Percentiles rank a stretch among this genome's conserved stretches.
These are phyloP conservation scores for Tetranychus urticae DNA, from an alignment of 1,140 invertebrate genomes.

Conservation along the genomic window DNA sequence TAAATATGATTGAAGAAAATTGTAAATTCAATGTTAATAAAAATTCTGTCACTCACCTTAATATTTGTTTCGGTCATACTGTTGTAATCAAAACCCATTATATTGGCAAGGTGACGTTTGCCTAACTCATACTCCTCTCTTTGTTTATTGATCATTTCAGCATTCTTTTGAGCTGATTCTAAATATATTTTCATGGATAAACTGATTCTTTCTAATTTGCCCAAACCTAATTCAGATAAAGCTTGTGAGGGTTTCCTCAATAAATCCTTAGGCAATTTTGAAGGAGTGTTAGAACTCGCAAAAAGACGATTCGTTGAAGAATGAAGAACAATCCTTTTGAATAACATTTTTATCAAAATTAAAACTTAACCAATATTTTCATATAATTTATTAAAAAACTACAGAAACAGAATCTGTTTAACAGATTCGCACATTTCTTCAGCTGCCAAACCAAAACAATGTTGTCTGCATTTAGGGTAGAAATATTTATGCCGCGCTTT, in stretches of 20 bases:
- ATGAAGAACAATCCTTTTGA: no score
- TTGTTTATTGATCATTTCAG: slow-evolving; percentile 62
- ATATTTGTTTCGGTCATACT: slow-evolving; percentile 65
- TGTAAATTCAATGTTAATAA: no score
- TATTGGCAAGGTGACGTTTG: slow-evolving; percentile 82
- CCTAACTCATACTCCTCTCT: slow-evolving; percentile 63
- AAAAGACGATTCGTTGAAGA: no score
- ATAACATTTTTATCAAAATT: no score
- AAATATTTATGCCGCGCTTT: no score
- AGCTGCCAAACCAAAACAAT: no score
- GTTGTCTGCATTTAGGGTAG: no score
- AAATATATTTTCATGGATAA: slow-evolving; percentile 71
- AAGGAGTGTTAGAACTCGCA: no score
- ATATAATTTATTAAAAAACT: no score
- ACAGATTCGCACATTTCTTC: no score
- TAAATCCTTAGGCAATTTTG: background rate
- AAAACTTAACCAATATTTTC: no score
- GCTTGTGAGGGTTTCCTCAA: background rate
- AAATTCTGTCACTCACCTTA: slow-evolving; percentile 47
- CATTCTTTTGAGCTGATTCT: slow-evolving; percentile 47
- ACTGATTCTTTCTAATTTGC: slow-evolving; percentile 25
- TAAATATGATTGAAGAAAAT: background rate
- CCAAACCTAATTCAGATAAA: background rate
- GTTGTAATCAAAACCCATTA: slow-evolving; percentile 81
- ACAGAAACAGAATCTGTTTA: no score